These are phyloP conservation scores for Scarus forsteni DNA, from an alignment of 2,797 vertebrate species.

Conservation along the genomic window DNA sequence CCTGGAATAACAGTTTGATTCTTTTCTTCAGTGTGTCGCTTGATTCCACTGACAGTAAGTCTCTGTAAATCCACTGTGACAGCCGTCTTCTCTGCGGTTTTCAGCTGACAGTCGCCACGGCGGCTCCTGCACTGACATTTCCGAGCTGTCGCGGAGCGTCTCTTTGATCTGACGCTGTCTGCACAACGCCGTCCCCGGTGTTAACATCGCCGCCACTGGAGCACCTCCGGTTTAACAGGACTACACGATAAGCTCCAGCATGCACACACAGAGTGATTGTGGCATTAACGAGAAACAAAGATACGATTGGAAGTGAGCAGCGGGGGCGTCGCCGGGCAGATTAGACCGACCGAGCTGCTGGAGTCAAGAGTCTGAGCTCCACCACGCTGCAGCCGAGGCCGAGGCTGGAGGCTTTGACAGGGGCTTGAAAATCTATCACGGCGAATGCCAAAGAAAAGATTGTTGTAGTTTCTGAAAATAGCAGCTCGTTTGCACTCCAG, in stretches of 20 bases:
- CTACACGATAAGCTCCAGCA: neutral
- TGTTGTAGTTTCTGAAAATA: neutral
- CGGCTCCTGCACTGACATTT: conserved; percentile 23
- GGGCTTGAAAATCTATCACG: neutral
- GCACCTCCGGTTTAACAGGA: neutral
- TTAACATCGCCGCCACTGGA: neutral
- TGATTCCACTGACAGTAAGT: conserved; percentile 30
- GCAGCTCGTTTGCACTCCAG: neutral
- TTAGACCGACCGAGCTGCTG: conserved; percentile 18
- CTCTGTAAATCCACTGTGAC: conserved; percentile 38
- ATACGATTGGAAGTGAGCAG: neutral
- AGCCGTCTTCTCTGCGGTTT: conserved; percentile 25
- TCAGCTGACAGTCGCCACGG: conserved; percentile 28
- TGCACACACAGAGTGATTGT: neutral
- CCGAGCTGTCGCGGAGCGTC: conserved; percentile 9
- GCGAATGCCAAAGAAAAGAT: neutral
- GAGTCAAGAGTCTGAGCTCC: conserved; percentile 5
- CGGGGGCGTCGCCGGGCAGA: neutral
- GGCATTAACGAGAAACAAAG: neutral
- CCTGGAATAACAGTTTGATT: neutral
- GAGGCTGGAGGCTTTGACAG: neutral
- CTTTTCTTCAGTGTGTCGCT: conserved; percentile 1
- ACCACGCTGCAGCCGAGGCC: neutral
- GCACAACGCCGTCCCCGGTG: conserved; percentile 1
- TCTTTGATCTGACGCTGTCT: conserved; percentile 24